phyloP scores from a whole-genome alignment of 2,888 invertebrate species.

The Biston stratarius region DNA sequence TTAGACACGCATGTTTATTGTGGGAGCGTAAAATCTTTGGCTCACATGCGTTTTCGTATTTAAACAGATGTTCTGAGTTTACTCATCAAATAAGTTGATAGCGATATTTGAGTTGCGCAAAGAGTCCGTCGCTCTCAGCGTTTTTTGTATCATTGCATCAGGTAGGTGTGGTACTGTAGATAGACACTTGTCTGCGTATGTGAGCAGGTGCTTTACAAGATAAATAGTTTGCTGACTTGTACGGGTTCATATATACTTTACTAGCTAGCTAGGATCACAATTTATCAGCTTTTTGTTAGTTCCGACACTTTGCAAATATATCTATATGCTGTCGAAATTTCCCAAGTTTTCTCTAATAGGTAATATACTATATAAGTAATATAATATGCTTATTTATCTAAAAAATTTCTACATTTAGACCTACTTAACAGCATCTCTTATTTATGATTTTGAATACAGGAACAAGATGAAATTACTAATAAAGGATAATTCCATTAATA shows the following conservation, averaged over 20 bases:
- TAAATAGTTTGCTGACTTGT: constrained; percentile 34
- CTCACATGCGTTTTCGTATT: constrained; percentile 55
- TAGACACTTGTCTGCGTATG: constrained; percentile 32
- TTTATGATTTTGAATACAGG: not conserved
- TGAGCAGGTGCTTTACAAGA: constrained; percentile 35
- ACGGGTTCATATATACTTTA: constrained; percentile 21
- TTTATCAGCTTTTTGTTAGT: no score
- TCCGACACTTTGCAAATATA: no score
- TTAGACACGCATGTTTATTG: constrained; percentile 57
- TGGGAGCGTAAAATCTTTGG: constrained; percentile 61
- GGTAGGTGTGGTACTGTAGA: constrained; percentile 38
- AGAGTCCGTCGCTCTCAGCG: constrained; percentile 50
- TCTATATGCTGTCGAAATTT: not conserved
- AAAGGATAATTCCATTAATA: constrained; percentile 31
- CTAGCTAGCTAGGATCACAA: constrained; percentile 1
- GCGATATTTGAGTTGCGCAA: constrained; percentile 64
- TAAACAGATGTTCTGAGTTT: constrained; percentile 68
- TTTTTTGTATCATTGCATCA: constrained; percentile 53
- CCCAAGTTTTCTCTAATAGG: not conserved
- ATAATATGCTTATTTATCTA: not conserved
- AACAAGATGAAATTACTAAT: constrained; percentile 3
- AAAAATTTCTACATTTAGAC: not conserved
- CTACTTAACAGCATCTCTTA: not conserved
- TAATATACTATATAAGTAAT: no score
- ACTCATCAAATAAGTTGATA: constrained; percentile 64